Base-by-base conservation (phyloP, 2,113 vertebrate species). In the Rhea pennata region DNA sequence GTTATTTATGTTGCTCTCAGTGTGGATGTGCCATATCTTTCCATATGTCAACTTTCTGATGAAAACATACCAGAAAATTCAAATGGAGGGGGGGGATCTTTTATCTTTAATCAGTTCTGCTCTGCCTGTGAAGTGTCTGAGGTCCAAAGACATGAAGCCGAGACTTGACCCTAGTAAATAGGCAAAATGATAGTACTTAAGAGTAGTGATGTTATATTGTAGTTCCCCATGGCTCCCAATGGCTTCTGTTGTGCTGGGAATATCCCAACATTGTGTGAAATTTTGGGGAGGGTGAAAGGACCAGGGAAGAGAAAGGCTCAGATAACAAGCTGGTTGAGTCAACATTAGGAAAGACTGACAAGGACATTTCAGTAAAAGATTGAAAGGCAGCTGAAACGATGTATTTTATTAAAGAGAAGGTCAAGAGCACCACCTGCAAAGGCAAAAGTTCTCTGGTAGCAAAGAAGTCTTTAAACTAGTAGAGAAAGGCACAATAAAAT, bases 361-460 rank as follows among this genome's bases (percentile, higher is more conserved):
- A 33, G 24, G 69, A 59, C 2, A 48, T 62, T 71, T 59, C 15
- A 3, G 0, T 31, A 42, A 39, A 56, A 91, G 13, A 61, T 2
- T 56, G 24, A 65, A 91, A 70, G 46, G 13, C 61, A 78, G 36
- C 9, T 40, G 9, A 36, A 21, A 29, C 7, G 48, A 65, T n/a
- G 2, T 69, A 27, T n/a, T 6, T n/a, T 65, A 36, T 9, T 1
- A 48, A 56, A 89, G 62, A 74, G 9, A 71, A 73, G 58, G 12
- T 66, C 20, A 62, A 2, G 31, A 54, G 0, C 20, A 65, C 46
- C 3, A 12, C 14, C 6, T 48, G 9, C 9, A 33, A 1, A n/a
- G 15, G 5, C 10, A 59, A 62, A 58, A 24, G 10, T 51, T 82
- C 7, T 54, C 10, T 50, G 10, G 5, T 54, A 64, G 24, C 21